Evolutionary conservation across 2,888 invertebrate genomes (phyloP).

Genomic region (Epirrhoe tristata): DNA sequence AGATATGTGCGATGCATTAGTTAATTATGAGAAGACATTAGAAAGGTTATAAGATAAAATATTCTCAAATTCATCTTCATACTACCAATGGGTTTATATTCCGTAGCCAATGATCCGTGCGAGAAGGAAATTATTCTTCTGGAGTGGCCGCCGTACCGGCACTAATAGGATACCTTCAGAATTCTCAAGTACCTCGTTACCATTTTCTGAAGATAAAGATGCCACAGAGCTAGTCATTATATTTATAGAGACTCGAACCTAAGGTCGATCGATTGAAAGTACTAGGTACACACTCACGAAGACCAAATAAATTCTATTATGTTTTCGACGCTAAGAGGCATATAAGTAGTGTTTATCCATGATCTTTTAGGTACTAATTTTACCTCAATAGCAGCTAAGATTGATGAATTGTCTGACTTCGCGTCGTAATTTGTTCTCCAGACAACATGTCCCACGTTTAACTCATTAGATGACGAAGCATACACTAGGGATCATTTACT

Average conservation of each 20-base stretch:
- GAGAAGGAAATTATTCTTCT: constrained; percentile 23
- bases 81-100: constrained; percentile 3
- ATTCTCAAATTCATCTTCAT: constrained; percentile 12
- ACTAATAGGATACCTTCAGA: constrained; percentile 26
- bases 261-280: background rate
- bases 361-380: constrained; percentile 1
- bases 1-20: too few relatives aligned
- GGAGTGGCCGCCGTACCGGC: constrained; percentile 12
- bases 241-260: background rate
- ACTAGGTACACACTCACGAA: too few relatives aligned
- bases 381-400: background rate
- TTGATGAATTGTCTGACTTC: constrained; percentile 16
- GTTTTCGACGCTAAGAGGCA: background rate
- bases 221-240: background rate
- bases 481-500: constrained; percentile 9
- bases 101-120: constrained; percentile 24
- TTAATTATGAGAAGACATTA: background rate
- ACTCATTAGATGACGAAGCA: constrained; percentile 36
- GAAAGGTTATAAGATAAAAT: constrained; percentile 1
- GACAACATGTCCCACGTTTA: constrained; percentile 14
- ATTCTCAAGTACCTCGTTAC: constrained; percentile 19
- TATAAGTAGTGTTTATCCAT: background rate
- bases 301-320: too few relatives aligned
- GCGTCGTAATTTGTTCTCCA: constrained; percentile 20
- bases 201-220: constrained; percentile 10